Percentiles rank a stretch among this genome's conserved stretches.
phyloP scores from a whole-genome alignment of 2,797 vertebrate species.

The Danio aesculapii region DNA sequence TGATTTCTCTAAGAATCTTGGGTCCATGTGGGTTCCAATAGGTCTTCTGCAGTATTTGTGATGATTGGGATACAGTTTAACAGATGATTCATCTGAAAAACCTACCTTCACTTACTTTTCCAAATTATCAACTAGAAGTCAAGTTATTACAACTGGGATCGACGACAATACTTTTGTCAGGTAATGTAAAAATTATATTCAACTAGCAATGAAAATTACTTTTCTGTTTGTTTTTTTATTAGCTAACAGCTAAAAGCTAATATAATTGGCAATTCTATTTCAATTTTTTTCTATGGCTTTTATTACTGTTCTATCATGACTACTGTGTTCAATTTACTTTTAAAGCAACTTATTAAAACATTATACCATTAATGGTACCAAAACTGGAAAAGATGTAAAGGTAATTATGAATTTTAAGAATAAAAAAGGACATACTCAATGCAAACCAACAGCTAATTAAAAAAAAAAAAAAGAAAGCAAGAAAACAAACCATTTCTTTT shows the following conservation, averaged over 20 bases:
- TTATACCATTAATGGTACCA: slow-evolving; percentile 12
- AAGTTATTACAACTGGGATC: no score
- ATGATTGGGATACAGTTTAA: no score
- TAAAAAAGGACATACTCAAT: slow-evolving; percentile 38
- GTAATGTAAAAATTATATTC: not conserved
- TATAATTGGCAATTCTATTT: not conserved
- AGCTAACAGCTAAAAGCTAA: not conserved
- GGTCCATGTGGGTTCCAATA: no score
- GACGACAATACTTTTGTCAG: no score
- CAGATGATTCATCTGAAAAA: no score
- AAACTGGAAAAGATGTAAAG: slow-evolving; percentile 16
- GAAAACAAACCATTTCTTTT: slow-evolving; percentile 31
- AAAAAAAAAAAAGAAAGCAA: not conserved
- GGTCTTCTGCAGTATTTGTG: no score
- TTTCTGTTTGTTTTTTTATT: not conserved
- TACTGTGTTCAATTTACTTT: not conserved
- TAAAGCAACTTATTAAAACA: not conserved
- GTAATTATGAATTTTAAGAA: slow-evolving; percentile 26
- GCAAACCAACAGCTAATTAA: slow-evolving; percentile 5
- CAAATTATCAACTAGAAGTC: no score
- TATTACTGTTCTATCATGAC: not conserved
- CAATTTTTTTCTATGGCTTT: not conserved
- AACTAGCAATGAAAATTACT: not conserved
- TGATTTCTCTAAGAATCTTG: no score
- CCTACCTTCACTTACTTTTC: no score